phyloP scores from a whole-genome alignment of 2,113 vertebrate species.

The Rhea americana region DNA sequence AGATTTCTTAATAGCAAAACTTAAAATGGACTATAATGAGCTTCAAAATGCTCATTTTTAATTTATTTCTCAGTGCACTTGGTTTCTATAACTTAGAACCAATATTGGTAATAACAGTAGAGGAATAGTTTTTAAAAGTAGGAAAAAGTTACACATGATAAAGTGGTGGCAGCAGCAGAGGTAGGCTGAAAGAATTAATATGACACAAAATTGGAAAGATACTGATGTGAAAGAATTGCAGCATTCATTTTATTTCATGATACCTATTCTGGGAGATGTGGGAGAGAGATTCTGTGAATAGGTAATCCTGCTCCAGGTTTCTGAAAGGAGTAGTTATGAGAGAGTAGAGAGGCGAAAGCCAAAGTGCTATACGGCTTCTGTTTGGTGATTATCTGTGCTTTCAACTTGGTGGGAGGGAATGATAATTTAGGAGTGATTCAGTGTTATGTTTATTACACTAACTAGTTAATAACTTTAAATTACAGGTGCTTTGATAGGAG shows the following conservation, averaged over 20 bases:
- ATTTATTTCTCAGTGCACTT: not conserved
- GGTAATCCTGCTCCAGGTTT: not conserved
- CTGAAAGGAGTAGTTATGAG: not conserved
- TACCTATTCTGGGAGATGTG: not conserved
- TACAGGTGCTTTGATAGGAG: not conserved
- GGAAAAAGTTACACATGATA: not conserved
- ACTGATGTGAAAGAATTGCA: not conserved
- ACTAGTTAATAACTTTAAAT: not conserved
- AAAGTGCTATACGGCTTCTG: not conserved
- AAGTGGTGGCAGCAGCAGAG: not conserved
- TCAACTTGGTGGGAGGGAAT: not conserved
- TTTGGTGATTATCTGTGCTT: not conserved
- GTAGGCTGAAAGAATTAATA: not conserved
- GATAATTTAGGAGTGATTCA: not conserved
- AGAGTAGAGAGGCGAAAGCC: not conserved
- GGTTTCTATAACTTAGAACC: not conserved
- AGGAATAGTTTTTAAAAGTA: not conserved
- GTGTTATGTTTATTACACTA: not conserved
- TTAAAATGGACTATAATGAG: not conserved
- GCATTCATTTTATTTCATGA: not conserved
- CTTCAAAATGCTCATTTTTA: not conserved
- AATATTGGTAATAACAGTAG: not conserved
- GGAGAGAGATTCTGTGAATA: not conserved
- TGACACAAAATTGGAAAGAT: not conserved
- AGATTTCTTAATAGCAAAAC: not conserved